These are phyloP conservation scores for Lytechinus pictus DNA, from an alignment of 35 echinoderm and acorn worm genomes.

Conservation along the genomic window DNA sequence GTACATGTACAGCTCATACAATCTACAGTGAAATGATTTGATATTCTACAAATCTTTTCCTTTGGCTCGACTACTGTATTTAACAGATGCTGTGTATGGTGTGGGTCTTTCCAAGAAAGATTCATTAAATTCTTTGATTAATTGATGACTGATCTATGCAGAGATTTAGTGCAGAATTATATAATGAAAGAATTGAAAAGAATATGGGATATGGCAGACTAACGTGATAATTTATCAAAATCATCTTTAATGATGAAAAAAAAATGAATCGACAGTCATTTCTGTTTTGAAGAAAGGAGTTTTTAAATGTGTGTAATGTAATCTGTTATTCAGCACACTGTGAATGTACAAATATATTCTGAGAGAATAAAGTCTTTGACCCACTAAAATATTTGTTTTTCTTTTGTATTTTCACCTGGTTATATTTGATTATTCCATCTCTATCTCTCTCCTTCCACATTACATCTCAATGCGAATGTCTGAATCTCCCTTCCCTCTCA, in stretches of 20 bases:
- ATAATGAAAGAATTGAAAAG: neutral
- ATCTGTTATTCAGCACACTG: neutral
- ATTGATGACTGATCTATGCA: neutral
- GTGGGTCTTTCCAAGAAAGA: neutral
- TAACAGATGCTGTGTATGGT: neutral
- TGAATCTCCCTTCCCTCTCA: too few relatives aligned
- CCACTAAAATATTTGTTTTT: neutral
- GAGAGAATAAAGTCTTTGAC: neutral
- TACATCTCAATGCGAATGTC: too few relatives aligned
- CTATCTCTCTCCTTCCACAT: too few relatives aligned
- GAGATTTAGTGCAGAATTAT: neutral
- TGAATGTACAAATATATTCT: conserved; percentile 4
- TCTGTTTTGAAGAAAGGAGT: neutral
- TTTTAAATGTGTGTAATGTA: neutral
- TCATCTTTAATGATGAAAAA: neutral
- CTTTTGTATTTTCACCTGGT: neutral
- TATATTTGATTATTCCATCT: too few relatives aligned
- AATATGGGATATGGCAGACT: neutral
- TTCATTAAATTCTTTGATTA: neutral
- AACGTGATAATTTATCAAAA: neutral
- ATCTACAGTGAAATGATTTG: neutral
- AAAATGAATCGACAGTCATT: neutral
- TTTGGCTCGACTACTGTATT: neutral
- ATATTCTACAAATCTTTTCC: neutral
- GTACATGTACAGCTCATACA: neutral